A percentile compares a stretch with the other conserved stretches of the same genome.
Conservation (phyloP, 2,888 invertebrate genomes). For the Eupelmus urozonus region DNA sequence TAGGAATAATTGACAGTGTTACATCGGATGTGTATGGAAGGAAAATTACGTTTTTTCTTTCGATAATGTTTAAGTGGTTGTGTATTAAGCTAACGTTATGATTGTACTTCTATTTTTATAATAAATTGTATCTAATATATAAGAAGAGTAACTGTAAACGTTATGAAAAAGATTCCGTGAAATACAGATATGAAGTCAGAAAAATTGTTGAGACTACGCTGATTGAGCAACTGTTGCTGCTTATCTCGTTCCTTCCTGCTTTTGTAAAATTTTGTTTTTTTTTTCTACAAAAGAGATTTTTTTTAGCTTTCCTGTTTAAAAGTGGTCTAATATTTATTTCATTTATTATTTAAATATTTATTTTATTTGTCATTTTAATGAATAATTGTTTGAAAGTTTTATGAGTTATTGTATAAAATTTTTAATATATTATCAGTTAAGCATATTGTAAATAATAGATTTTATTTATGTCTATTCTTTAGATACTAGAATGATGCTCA, state of each 20-base stretch:
- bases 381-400: no score
- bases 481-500: no score
- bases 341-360: no score
- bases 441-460: no score
- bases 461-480: no score
- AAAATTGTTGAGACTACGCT: not conserved
- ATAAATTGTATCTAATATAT: slow-evolving; percentile 2
- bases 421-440: no score
- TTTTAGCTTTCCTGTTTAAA: not conserved
- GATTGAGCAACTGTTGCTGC: not conserved
- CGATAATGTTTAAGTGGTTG: slow-evolving; percentile 5
- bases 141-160: not conserved
- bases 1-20: not conserved
- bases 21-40: no score
- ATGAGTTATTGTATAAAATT: no score
- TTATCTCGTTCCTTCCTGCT: not conserved
- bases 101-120: slow-evolving; percentile 29
- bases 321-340: no score
- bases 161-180: not conserved
- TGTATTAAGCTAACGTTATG: not conserved
- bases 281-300: not conserved
- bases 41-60: not conserved
- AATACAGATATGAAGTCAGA: not conserved
- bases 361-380: no score
- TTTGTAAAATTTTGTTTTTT: not conserved